These are phyloP conservation scores for Pseudochromis fuscus DNA, from an alignment of 2,797 vertebrate species.

Conservation along the genomic window DNA sequence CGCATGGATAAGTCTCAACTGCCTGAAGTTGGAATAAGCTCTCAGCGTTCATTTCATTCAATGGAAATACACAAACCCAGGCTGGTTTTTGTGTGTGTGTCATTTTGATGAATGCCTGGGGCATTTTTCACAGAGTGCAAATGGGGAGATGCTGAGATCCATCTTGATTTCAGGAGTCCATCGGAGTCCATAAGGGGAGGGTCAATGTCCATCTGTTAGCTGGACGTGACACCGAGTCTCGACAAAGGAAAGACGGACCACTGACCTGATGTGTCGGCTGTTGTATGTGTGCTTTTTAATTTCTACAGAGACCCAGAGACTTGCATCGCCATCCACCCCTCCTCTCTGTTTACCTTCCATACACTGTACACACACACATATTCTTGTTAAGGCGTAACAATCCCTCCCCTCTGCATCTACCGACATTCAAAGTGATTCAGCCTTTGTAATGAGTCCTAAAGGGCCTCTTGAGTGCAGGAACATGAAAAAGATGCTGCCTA, in stretches of 20 bases:
- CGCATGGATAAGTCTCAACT: constrained; percentile 8
- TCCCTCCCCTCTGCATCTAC: constrained; percentile 53
- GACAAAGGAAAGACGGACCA: constrained; percentile 87
- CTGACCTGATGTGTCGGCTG: constrained; percentile 80
- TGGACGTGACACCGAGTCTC: constrained; percentile 85
- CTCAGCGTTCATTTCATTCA: constrained; percentile 31
- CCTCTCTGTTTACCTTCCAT: constrained; percentile 18
- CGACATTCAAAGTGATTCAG: constrained; percentile 68
- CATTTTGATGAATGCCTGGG: constrained; percentile 79
- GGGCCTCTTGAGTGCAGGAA: constrained; percentile 71
- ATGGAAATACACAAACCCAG: constrained; percentile 60
- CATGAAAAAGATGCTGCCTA: constrained; percentile 65
- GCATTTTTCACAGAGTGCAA: constrained; percentile 77
- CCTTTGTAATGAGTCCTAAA: constrained; percentile 70
- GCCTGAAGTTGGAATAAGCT: constrained; percentile 35
- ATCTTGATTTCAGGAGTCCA: constrained; percentile 89
- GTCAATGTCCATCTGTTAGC: constrained; percentile 92
- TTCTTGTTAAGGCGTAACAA: constrained; percentile 55
- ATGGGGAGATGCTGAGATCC: constrained; percentile 81
- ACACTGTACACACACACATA: constrained; percentile 42
- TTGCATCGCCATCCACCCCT: constrained; percentile 4
- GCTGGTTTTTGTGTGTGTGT: constrained; percentile 73
- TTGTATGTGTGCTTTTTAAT: constrained; percentile 36
- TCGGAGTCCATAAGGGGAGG: constrained; percentile 83
- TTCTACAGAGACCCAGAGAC: constrained; percentile 34